phyloP scores from a whole-genome alignment of 1,140 invertebrate species.

The Tetragnatha versicolor region DNA sequence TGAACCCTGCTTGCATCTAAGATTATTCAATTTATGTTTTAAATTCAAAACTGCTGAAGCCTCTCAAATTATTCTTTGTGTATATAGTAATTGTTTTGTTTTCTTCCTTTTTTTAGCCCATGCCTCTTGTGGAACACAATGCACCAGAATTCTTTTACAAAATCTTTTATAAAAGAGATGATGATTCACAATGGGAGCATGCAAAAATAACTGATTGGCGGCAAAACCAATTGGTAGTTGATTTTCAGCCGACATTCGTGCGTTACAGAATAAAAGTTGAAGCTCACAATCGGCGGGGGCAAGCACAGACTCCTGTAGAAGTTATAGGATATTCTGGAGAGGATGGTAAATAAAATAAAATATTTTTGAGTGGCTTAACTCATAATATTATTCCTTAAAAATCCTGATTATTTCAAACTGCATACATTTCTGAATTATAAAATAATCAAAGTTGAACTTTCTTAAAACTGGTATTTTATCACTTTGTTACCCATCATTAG shows the following conservation, averaged over 20 bases:
- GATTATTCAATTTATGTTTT: too few relatives aligned
- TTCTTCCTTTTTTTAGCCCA: slow-evolving; percentile 67
- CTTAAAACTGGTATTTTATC: too few relatives aligned
- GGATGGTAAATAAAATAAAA: slow-evolving; percentile 69
- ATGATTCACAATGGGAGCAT: slow-evolving; percentile 79
- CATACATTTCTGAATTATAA: too few relatives aligned
- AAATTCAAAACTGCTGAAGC: too few relatives aligned
- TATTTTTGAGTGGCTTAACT: too few relatives aligned
- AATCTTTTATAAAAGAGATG: slow-evolving; percentile 80
- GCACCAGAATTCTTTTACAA: slow-evolving; percentile 91
- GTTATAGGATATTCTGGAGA: slow-evolving; percentile 94
- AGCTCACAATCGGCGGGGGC: slow-evolving; percentile 88
- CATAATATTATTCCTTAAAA: too few relatives aligned
- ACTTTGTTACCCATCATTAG: too few relatives aligned
- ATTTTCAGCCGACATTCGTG: slow-evolving; percentile 88
- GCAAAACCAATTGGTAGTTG: slow-evolving; percentile 71
- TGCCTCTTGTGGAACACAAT: slow-evolving; percentile 97
- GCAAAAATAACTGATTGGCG: slow-evolving; percentile 82
- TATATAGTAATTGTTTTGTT: neutral
- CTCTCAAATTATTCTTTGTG: too few relatives aligned
- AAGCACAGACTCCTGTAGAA: slow-evolving; percentile 81
- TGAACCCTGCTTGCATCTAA: too few relatives aligned
- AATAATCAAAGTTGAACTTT: too few relatives aligned
- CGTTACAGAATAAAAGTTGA: slow-evolving; percentile 90
- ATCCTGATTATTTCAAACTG: too few relatives aligned